phyloP scores from a whole-genome alignment of 2,797 vertebrate genomes.

The Austrolebias charrua region DNA sequence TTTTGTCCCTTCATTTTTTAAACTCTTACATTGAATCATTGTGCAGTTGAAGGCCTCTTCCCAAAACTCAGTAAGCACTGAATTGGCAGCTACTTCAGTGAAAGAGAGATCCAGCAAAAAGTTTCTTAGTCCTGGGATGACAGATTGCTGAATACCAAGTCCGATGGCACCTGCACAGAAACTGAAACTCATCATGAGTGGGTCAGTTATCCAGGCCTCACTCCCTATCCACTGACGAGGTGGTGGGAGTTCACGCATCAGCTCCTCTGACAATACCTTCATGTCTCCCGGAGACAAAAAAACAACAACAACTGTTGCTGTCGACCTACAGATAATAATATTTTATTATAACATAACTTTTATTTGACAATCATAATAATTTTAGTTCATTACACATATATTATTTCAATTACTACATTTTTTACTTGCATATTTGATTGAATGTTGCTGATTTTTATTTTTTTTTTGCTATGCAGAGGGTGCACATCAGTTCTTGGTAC shows the following conservation, averaged over 20 bases:
- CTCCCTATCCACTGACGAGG: slow-evolving; percentile 7
- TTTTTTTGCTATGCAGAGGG: too few species aligned
- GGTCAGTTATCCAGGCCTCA: slow-evolving; percentile 4
- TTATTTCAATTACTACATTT: too few species aligned
- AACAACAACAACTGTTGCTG: background rate
- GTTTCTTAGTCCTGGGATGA: background rate
- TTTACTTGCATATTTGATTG: too few species aligned
- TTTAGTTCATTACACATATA: too few species aligned
- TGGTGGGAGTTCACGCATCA: background rate
- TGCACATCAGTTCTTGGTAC: background rate
- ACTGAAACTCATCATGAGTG: background rate
- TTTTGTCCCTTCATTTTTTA: background rate
- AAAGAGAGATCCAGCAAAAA: slow-evolving; percentile 5
- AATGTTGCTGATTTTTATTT: too few species aligned
- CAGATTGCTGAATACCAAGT: background rate
- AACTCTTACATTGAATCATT: background rate
- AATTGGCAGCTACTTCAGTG: background rate
- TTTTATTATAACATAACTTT: background rate
- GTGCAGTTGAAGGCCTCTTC: background rate
- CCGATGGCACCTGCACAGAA: background rate
- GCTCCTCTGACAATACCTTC: background rate
- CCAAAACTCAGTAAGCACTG: background rate
- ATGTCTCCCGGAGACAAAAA: background rate
- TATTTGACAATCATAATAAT: background rate
- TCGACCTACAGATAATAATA: background rate